Evolutionary conservation across 2,888 invertebrate species (phyloP).

Genomic region (Salticus scenicus): DNA sequence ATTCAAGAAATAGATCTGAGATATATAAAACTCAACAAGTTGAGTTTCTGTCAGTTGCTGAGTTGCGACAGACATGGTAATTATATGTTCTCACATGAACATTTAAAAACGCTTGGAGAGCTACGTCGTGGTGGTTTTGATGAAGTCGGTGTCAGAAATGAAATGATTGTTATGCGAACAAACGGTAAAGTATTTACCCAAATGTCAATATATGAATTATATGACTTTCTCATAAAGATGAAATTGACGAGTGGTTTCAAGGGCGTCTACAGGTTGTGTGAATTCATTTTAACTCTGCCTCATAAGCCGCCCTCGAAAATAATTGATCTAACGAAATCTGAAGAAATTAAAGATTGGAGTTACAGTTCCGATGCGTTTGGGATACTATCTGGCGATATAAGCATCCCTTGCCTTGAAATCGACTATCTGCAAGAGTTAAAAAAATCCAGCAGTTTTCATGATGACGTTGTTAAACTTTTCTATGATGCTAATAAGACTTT

Average conservation of each 20-base stretch:
- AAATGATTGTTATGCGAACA: not conserved
- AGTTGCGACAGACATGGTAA: not conserved
- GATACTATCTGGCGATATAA: not conserved
- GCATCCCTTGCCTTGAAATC: not conserved
- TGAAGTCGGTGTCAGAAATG: not conserved
- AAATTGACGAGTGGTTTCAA: not conserved
- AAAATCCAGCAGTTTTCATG: not conserved
- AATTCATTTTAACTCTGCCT: not conserved
- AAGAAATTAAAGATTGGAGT: not conserved
- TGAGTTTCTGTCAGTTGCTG: not conserved
- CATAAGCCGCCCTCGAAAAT: not conserved
- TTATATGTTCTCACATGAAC: not conserved
- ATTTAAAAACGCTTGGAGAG: not conserved
- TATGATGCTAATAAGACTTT: too few relatives aligned
- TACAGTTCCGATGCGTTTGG: not conserved
- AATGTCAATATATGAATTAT: not conserved
- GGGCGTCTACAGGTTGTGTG: not conserved
- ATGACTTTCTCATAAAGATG: not conserved
- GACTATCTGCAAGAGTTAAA: not conserved
- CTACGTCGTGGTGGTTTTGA: not conserved
- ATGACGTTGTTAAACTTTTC: not conserved
- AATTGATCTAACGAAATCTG: not conserved
- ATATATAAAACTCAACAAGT: not conserved
- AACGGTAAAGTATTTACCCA: not conserved
- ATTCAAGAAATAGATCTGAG: not conserved